These are phyloP conservation scores for Cheilosia urbana DNA, from an alignment of 2,888 invertebrate genomes.

Conservation along the genomic window DNA sequence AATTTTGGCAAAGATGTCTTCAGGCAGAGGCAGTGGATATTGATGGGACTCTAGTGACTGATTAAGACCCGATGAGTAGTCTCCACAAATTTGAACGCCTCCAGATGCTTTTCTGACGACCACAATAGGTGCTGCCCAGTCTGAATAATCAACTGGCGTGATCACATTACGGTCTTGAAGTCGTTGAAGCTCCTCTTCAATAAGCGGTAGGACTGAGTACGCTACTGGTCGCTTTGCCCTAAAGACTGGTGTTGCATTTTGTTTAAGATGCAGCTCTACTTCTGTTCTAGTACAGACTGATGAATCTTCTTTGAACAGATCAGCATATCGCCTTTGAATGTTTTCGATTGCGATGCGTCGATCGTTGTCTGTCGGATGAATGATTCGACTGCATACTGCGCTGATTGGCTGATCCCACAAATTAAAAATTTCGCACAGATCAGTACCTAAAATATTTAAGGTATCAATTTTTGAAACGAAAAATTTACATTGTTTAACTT, in stretches of 20 bases:
- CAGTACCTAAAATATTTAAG: constrained; percentile 58
- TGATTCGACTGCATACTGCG: constrained; percentile 5
- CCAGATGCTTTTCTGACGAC: constrained; percentile 67
- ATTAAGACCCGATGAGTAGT: constrained; percentile 76
- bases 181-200: constrained; percentile 58
- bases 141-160: constrained; percentile 66
- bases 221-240: constrained; percentile 69
- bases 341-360: background rate
- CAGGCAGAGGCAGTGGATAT: constrained; percentile 70
- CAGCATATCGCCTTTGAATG: background rate
- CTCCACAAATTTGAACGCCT: constrained; percentile 72
- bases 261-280: constrained; percentile 26
- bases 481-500: constrained; percentile 20
- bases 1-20: constrained; percentile 70
- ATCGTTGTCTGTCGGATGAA: background rate
- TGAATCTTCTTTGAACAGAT: constrained; percentile 36
- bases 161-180: constrained; percentile 63
- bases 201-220: constrained; percentile 56
- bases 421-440: constrained; percentile 51
- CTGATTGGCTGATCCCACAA: constrained; percentile 53
- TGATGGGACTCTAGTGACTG: constrained; percentile 70
- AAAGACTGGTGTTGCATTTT: constrained; percentile 54
- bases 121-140: constrained; percentile 76
- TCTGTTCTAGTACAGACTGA: constrained; percentile 33
- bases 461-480: constrained; percentile 40